Evolutionary conservation across 2,797 vertebrate species (phyloP), one percentile per base, ranked within the genome.

Genomic region (Mergus octosetaceus): DNA sequence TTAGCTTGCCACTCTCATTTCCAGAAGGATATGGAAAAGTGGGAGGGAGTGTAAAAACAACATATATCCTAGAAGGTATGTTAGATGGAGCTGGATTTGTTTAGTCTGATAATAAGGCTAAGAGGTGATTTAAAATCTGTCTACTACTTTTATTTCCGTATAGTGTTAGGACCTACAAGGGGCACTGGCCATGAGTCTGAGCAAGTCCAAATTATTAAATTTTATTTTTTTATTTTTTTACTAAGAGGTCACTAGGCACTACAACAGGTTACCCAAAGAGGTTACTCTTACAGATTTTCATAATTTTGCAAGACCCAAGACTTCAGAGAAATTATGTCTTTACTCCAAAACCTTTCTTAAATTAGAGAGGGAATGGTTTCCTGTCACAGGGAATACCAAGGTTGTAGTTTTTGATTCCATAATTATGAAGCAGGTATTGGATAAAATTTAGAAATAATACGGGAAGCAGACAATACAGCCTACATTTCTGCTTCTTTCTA

Each of bases 401-500:
- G 4, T 30, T 87, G n/a, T 65, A 74, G 19, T 20, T 85, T 85
- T 85, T 53, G 28, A 45, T 45, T 51, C 17, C 5, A 58, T 72
- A 16, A 56, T 32, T 0, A 1, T 32, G 38, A 75, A 71, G 24
- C 14, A 66, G 32, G 47, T 84, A 79, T 5, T 45, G 47, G 13
- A 47, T 66, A 11, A 87, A 89, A 69, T 73, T 61, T 69, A 62
- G 17, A 81, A 58, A 85, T 30, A 45, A 70, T 38, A 58, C 1
- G n/a, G 16, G 38, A 82, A 66, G 0, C 0, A 54, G 11, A 85
- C 5, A 83, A 6, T 20, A 56, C 13, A 21, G 16, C 8, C 18
- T 83, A 39, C 3, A 21, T 87, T 70, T 34, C 73, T 38, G 20
- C 18, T 85, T 9, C 12, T 36, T 66, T 7, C 2, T 70, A 76